Evolutionary conservation across 2,113 vertebrate genomes (phyloP).

Genomic region (Sinocyclocheilus maitianheensis): DNA sequence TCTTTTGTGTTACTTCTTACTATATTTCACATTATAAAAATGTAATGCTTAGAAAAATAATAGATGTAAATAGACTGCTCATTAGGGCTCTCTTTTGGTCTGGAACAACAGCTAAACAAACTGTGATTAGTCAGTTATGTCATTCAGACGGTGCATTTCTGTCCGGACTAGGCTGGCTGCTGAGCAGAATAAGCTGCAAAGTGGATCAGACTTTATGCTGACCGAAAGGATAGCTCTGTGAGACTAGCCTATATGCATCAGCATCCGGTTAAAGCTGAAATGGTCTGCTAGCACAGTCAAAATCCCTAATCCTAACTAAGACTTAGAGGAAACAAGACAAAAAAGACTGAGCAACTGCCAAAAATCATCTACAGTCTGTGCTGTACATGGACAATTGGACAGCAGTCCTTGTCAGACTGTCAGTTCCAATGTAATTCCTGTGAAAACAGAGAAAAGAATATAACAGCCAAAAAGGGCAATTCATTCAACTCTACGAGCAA

Average conservation of each 20-base stretch:
- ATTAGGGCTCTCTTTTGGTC: not conserved
- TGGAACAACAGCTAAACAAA: not conserved
- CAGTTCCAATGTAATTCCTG: not conserved
- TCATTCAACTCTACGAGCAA: not conserved
- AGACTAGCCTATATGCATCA: slow-evolving; percentile 4
- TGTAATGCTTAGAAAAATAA: no score
- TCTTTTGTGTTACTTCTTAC: not conserved
- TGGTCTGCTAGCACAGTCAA: not conserved
- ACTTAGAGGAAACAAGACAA: slow-evolving; percentile 7
- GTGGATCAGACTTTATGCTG: slow-evolving; percentile 19
- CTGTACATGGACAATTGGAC: slow-evolving; percentile 26
- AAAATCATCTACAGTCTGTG: not conserved
- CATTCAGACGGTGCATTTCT: not conserved
- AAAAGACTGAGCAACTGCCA: not conserved
- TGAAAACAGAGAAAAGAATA: not conserved
- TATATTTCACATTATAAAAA: not conserved
- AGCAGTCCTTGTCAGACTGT: slow-evolving; percentile 32
- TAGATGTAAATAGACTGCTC: not conserved
- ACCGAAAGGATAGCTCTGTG: not conserved
- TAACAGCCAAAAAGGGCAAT: not conserved
- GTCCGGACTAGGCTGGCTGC: not conserved
- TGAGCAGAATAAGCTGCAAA: not conserved
- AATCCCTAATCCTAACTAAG: not conserved
- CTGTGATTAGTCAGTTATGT: not conserved
- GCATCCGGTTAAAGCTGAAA: not conserved